Percentiles rank a stretch among this genome's conserved stretches.
phyloP scores from a whole-genome alignment of 1,140 invertebrate species.

The Heliconius hermathena region DNA sequence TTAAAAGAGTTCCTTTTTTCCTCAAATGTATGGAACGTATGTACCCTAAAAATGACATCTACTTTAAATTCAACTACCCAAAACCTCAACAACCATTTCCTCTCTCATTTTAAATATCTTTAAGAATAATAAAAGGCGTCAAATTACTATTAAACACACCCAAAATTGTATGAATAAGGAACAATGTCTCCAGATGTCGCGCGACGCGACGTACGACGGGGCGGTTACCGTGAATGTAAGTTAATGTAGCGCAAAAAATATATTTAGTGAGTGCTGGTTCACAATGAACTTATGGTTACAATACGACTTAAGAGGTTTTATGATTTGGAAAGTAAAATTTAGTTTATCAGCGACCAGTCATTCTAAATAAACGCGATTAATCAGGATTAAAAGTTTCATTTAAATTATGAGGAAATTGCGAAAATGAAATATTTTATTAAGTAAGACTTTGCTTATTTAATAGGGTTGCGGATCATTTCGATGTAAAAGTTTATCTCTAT shows the following conservation, averaged over 20 bases:
- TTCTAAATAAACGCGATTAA: no score
- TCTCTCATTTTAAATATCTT: neutral
- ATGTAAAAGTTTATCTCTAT: no score
- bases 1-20: no score
- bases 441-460: no score
- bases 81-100: neutral
- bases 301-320: neutral
- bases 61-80: neutral
- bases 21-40: no score
- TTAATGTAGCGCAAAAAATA: conserved; percentile 16
- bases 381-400: no score
- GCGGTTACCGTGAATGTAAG: neutral
- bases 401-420: no score
- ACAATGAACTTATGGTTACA: neutral
- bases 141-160: conserved; percentile 25
- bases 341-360: no score
- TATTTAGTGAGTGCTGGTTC: neutral
- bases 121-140: conserved; percentile 15
- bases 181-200: conserved; percentile 20
- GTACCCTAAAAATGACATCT: no score
- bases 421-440: no score
- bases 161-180: conserved; percentile 12
- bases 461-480: no score
- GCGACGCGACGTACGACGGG: neutral
- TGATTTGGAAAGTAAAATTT: no score